Evolutionary conservation across 2,888 invertebrate genomes (phyloP), one percentile per base, ranked within the genome.

Genomic region (Trachelus troglodyta): DNA sequence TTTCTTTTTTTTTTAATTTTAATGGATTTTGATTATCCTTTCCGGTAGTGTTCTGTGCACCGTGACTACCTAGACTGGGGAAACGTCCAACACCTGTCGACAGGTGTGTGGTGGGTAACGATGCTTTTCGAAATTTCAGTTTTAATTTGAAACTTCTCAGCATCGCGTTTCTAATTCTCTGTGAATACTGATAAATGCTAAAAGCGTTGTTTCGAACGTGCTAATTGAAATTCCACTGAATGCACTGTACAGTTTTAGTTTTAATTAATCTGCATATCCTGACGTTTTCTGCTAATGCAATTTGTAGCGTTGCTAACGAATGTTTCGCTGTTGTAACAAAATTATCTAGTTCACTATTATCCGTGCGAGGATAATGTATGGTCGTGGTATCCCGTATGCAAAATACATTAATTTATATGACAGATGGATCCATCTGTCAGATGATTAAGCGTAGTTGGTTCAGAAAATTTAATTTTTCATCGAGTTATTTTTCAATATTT

Each of bases 61-160:
- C 40, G 40, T 23, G 23, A 56, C 40, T 56, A 56, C 40, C 40
- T 56, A 15, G 40, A 4, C 40, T 56, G 23, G 23, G 40, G 40
- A 56, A 56, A 56, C 40, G 40, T 56, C 77, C 76, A 87, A 83
- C 88, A 89, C 85, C 89, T 89, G 89, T 82, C 88, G 86, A 81
- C 89, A 89, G 87, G 86, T 88, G 88, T 76, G 76, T 78, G 80
- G 82, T 83, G 80, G 83, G 82, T 82, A 75, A 31, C 80, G 34
- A 73, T 40, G 73, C 40, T 56, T 56, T 56, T 56, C 1, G 23
- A 56, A 56, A 56, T 56, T 9, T 23, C 40, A 56, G 9, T 23
- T 56, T 56, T 23, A 56, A 9, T 56, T 56, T 9, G 40, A 56
- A 23, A 6, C 4, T 56, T 23, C 40, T 23, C 1, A 6, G 23